Evolutionary conservation across 2,888 invertebrate species (phyloP).

Genomic region (Thymelicus sylvestris): DNA sequence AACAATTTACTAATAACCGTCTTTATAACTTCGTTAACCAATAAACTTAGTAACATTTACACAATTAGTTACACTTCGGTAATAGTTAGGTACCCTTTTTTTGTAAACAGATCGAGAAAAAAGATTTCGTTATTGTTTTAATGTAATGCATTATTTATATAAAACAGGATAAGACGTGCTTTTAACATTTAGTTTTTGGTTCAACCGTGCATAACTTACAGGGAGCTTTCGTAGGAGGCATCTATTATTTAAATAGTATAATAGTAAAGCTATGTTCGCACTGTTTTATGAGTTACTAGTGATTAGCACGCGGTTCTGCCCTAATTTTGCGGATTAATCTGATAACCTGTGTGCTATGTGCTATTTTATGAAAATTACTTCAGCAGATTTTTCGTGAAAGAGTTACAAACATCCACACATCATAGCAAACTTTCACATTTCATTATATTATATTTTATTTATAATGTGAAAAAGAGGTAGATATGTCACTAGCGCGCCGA

Average conservation of each 20-base stretch:
- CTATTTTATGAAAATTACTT: too few species aligned
- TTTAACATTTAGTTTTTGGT: conserved; percentile 9
- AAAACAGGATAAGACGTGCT: not conserved
- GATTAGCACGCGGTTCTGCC: too few species aligned
- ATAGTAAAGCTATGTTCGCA: not conserved
- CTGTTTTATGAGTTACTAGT: too few species aligned
- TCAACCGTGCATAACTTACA: conserved; percentile 2
- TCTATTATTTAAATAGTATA: not conserved
- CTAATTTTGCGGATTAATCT: too few species aligned
- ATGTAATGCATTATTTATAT: conserved; percentile 14
- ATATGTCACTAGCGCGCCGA: too few species aligned
- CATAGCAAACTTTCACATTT: too few species aligned
- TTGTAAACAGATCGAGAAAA: conserved; percentile 4
- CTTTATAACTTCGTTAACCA: conserved; percentile 3
- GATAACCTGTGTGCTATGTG: too few species aligned
- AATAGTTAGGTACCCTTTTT: conserved; percentile 14
- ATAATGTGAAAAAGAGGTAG: too few species aligned
- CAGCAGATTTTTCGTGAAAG: too few species aligned
- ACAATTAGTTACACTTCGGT: conserved; percentile 29
- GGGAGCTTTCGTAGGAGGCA: not conserved
- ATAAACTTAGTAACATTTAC: not conserved
- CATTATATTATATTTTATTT: too few species aligned
- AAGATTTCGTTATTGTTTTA: conserved; percentile 8
- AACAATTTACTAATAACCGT: conserved; percentile 7
- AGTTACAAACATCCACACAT: too few species aligned